These are phyloP conservation scores for Drosophila santomea DNA, from an alignment of 1,140 invertebrate species.

Conservation along the genomic window DNA sequence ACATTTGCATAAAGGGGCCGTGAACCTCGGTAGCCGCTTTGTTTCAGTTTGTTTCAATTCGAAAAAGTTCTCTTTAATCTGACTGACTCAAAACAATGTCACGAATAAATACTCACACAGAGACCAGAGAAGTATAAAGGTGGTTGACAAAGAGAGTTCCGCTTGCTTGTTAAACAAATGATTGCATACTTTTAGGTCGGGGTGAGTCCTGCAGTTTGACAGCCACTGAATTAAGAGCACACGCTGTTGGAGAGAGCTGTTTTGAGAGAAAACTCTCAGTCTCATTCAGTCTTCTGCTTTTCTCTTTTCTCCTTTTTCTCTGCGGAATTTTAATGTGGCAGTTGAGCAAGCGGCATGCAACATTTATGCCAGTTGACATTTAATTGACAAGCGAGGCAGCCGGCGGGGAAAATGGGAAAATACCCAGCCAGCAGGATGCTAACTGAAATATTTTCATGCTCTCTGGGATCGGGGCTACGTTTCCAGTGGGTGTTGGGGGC, in stretches of 20 bases:
- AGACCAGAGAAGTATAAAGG: slow-evolving; percentile 36
- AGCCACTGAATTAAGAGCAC: slow-evolving; percentile 37
- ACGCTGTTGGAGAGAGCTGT: not conserved
- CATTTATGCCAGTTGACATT: slow-evolving; percentile 81
- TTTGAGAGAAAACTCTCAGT: slow-evolving; percentile 13
- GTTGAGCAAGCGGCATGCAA: slow-evolving; percentile 43
- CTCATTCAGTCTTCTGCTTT: slow-evolving; percentile 24
- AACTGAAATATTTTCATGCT: slow-evolving; percentile 47
- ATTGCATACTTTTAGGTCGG: slow-evolving; percentile 34
- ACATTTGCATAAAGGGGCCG: slow-evolving; percentile 73
- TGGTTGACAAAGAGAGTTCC: slow-evolving; percentile 39
- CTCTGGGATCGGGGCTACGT: slow-evolving; percentile 5
- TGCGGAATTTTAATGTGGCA: slow-evolving; percentile 70
- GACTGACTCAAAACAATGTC: slow-evolving; percentile 52
- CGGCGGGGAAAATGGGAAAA: slow-evolving; percentile 27
- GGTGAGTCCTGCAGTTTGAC: slow-evolving; percentile 61
- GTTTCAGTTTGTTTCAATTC: slow-evolving; percentile 12
- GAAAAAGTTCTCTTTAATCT: slow-evolving; percentile 29
- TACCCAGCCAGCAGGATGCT: slow-evolving; percentile 24
- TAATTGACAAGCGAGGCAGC: slow-evolving; percentile 68
- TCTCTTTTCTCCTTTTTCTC: slow-evolving; percentile 24
- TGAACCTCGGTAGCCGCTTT: slow-evolving; percentile 55
- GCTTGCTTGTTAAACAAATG: slow-evolving; percentile 16
- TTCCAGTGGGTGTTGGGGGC: not conserved
- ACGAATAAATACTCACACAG: slow-evolving; percentile 19